Evolutionary conservation across 1,140 invertebrate species (phyloP), one percentile per base, ranked within the genome.

Genomic region (Agrypnia vestita): DNA sequence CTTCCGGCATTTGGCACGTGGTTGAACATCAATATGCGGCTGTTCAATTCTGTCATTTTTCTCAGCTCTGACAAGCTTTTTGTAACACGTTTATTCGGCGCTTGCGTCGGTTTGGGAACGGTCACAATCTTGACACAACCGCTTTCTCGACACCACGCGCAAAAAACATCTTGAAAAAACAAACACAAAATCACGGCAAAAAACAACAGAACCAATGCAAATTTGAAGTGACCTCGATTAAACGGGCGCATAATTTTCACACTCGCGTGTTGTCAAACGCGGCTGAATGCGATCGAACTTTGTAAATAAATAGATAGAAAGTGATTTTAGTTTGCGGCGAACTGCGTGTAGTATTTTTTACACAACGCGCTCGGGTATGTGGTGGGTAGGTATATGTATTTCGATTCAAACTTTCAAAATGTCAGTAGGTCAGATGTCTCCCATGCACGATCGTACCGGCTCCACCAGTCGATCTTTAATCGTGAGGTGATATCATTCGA

Each of bases 1-100:
- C 91, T 90, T 6, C 93, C 93, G 35, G 92, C 90, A 74, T 91
- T 91, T 1, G 93, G 93, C 59, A 94, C 88, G 49, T 91, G 87
- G 78, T 93, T 94, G 80, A 93, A 90, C 87, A 94, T 92, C 7
- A 94, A 79, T 9, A 92, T 87, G 81, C 91, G 86, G 72, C 89
- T 86, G 84, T 89, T 90, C 47, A 88, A 86, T 80, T 89, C 88
- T 9, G 90, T 86, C 86, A 83, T 89, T 79, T 81, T 86, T 78
- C 88, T 89, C 43, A 91, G 80, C 81, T 92, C 89, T 4, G 88
- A 86, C 3, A 92, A 84, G 1, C 91, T 92, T 64, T 91, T 91
- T 0, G 92, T 92, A 13, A 91, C 89, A 0, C 15, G 51, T 11
- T 35, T 61, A 9, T 25, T 62, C 21, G 77, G 49, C 43, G 15